Conservation (phyloP, 2,888 invertebrate genomes). For the Noctua pronuba region DNA sequence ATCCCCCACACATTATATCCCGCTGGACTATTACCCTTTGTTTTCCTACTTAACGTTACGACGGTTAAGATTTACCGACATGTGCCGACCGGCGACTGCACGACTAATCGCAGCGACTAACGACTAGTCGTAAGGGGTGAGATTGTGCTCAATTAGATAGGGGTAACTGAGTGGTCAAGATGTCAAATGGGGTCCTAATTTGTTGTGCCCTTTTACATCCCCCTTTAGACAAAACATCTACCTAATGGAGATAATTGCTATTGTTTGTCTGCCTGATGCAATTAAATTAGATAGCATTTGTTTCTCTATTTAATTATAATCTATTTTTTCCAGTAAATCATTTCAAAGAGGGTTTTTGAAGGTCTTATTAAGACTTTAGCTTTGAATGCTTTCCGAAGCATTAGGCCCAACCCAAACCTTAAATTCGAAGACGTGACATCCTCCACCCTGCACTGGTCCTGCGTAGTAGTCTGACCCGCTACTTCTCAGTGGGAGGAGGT, state of each 20-base stretch:
- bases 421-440: neutral
- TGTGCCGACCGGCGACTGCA: conserved; percentile 14
- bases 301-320: neutral
- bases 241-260: neutral
- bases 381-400: neutral
- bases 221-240: conserved; percentile 15
- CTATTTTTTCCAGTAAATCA: neutral
- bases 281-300: neutral
- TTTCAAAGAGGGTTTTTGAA: neutral
- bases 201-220: conserved; percentile 45
- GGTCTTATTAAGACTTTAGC: neutral
- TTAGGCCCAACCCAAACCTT: neutral
- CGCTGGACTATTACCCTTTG: conserved; percentile 54
- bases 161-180: conserved; percentile 63
- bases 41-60: conserved; percentile 63
- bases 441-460: neutral
- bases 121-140: conserved; percentile 60
- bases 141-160: conserved; percentile 58
- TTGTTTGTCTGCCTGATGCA: conserved; percentile 19
- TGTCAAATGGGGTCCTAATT: conserved; percentile 62
- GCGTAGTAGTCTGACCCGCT: neutral
- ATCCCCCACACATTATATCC: conserved; percentile 33
- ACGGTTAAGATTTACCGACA: conserved; percentile 62
- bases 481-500: neutral
- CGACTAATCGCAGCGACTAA: conserved; percentile 61